Evolutionary conservation across 2,888 invertebrate species (phyloP), one percentile per base, ranked within the genome.

Genomic region (Idaea aversata): DNA sequence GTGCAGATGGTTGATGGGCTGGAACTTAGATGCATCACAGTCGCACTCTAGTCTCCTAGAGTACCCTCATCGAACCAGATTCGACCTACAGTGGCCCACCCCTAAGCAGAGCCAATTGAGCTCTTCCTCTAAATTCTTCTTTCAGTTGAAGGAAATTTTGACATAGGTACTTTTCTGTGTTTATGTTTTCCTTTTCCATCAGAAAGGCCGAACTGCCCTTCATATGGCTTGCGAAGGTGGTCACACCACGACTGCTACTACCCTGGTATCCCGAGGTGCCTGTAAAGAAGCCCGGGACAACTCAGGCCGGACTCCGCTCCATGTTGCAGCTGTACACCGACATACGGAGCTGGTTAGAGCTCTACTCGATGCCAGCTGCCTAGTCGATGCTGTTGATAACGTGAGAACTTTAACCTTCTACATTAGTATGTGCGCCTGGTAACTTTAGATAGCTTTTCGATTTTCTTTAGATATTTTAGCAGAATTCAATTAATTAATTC

Each of bases 301-400:
- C 75, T 95, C 95, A 15, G 97, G 96, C 15, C 95, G 94, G 75
- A 95, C 96, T 5, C 95, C 97, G 0, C 93, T 97, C 36, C 97
- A 97, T 80, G 93, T 96, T 63, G 96, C 97, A 0, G 95, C 96
- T 0, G 95, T 96, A 73, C 95, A 96, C 78, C 95, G 96, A 72
- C 95, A 96, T 78, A 95, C 96, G 0, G 95, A 94, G 71, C 93
- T 97, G 16, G 96, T 96, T n/a, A 94, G 94, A 71, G 88, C 95
- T 61, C 88, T 97, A 63, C 88, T 97, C 62, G 95, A 95, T 34
- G 93, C 93, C 35, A 95, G 96, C 13, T 95, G 96, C 62, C 93
- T 94, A 65, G 94, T 95, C 0, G 95, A 95, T 64, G 86, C 91
- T 15, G 83, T 84, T 0, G 92, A 93, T 69, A 86, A 86, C 65